Evolutionary conservation across 2,888 invertebrate species (phyloP).

Genomic region (Acutogordius australiensis): DNA sequence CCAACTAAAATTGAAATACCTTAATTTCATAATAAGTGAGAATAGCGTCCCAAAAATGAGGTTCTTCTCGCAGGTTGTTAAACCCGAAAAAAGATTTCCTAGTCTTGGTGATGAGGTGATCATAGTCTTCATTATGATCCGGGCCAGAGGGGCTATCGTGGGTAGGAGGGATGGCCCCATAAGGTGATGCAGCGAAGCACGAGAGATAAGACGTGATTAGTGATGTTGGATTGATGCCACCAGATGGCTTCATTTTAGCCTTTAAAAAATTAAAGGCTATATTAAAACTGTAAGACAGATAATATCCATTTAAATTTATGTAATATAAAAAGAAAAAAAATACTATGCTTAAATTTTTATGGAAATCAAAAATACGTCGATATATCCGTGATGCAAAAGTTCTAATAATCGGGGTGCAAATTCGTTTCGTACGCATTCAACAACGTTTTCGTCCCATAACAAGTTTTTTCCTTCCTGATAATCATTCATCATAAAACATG

Average conservation of each 20-base stretch:
- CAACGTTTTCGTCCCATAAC: constrained; percentile 42
- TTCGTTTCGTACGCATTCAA: constrained; percentile 60
- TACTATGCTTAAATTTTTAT: too few species aligned
- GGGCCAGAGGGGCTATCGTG: background rate
- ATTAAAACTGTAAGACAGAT: too few species aligned
- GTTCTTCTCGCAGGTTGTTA: constrained; percentile 1
- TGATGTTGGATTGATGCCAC: too few species aligned
- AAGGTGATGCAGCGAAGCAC: background rate
- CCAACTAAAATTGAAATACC: constrained; percentile 19
- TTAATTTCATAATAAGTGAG: constrained; percentile 72
- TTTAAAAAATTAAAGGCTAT: too few species aligned
- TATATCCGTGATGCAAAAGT: constrained; percentile 57
- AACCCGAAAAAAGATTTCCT: constrained; percentile 12
- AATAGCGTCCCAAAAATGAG: constrained; percentile 76
- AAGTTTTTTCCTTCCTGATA: constrained; percentile 17
- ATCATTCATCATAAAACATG: background rate
- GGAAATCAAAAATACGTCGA: background rate
- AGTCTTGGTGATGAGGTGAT: too few species aligned
- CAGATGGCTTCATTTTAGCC: too few species aligned
- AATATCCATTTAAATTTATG: too few species aligned
- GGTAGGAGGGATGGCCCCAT: background rate
- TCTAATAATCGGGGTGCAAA: constrained; percentile 62
- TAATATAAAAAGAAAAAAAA: too few species aligned
- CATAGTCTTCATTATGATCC: background rate
- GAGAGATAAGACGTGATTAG: background rate